A percentile compares a stretch with the other conserved stretches of the same genome.
These are phyloP conservation scores for Tribolium castaneum DNA, from an alignment of 1,140 invertebrate genomes.

Conservation along the genomic window DNA sequence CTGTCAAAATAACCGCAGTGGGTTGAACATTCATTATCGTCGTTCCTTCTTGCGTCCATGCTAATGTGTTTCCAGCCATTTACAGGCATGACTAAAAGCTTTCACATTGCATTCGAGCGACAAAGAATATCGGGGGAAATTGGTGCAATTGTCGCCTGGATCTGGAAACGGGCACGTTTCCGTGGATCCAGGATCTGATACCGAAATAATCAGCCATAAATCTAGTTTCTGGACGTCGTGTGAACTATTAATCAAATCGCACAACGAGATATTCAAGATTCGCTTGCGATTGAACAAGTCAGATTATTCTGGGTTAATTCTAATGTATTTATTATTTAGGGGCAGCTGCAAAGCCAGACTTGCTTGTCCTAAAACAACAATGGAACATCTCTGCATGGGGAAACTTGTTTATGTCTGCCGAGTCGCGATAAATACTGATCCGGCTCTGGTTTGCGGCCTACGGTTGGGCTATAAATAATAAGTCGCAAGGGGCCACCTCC, in stretches of 20 bases:
- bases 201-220: conserved; percentile 12
- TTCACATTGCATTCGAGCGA: conserved; percentile 37
- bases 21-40: conserved; percentile 45
- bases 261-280: conserved; percentile 28
- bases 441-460: conserved; percentile 34
- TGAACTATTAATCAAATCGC: conserved; percentile 19
- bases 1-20: conserved; percentile 46
- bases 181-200: conserved; percentile 24
- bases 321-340: conserved; percentile 41
- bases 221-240: not conserved
- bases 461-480: conserved; percentile 36
- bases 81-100: conserved; percentile 45
- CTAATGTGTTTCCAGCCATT: conserved; percentile 43
- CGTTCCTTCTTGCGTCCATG: conserved; percentile 38
- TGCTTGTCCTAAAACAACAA: conserved; percentile 38
- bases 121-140: conserved; percentile 34
- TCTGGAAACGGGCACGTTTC: conserved; percentile 17
- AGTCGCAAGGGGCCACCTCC: conserved; percentile 29
- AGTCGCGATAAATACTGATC: conserved; percentile 39
- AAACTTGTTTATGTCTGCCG: conserved; percentile 37
- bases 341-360: conserved; percentile 33
- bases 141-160: conserved; percentile 21
- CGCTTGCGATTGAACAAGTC: conserved; percentile 1
- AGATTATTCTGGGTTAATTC: conserved; percentile 25
- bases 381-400: conserved; percentile 34